Base-by-base conservation (phyloP, 2,888 invertebrate species). In the Parthenolecanium corni region DNA sequence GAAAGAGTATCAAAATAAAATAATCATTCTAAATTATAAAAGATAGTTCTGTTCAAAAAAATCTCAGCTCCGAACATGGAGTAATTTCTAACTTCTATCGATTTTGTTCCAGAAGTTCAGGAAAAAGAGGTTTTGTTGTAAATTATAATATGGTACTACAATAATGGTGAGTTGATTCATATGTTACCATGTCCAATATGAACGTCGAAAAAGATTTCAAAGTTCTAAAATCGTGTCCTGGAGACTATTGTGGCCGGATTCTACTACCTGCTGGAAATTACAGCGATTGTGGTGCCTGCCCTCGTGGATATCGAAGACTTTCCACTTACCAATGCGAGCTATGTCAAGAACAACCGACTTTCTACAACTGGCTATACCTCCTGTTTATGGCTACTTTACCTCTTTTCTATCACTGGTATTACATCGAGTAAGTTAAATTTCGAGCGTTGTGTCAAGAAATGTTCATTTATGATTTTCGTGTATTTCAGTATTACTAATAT, bases 361-460 rank as follows among this genome's bases (percentile, higher is more conserved):
- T 89, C 44, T 95, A 96, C 71, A 95, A 95, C 70, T 93, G 92
- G 88, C 79, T 95, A 49, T 93, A 91, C 73, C 80, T 96, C 21
- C 89, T 91, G 1, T 97, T 96, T 71, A 93, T 96, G 89, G 89
- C 87, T 0, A 74, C 95, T 16, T 73, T 94, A 47, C 88, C 93
- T 0, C 75, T 96, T 46, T 84, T 93, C 51, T 76, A 95, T 63
- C 93, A 96, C 74, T 90, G 89, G 82, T 89, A 90, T 72, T 92
- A 89, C 71, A 94, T 96, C 62, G 94, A 95, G 36, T 65, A 24
- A 57, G 62, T 64, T 31, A n/a, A n/a, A n/a, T n/a, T n/a, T n/a
- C n/a, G n/a, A n/a, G n/a, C n/a, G n/a, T n/a, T n/a, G n/a, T n/a
- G n/a, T n/a, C n/a, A n/a, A n/a, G n/a, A n/a, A n/a, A n/a, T n/a